phyloP scores from a whole-genome alignment of 2,113 vertebrate genomes.

The Lepus europaeus region DNA sequence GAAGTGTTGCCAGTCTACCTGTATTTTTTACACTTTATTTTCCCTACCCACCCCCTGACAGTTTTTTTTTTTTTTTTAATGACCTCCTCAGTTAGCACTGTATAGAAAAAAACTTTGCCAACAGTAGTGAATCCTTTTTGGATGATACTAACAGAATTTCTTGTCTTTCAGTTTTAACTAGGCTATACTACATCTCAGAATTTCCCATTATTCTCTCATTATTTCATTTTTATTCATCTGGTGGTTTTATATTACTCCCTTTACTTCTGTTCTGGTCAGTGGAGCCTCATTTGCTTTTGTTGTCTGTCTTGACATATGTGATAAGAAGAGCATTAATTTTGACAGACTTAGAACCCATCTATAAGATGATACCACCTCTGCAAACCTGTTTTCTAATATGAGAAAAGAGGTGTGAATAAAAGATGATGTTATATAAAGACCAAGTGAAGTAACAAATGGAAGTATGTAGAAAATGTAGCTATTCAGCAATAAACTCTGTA shows the following conservation, averaged over 20 bases:
- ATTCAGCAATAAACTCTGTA: background rate
- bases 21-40: slow-evolving; percentile 30
- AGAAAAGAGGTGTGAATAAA: slow-evolving; percentile 29
- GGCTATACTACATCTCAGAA: background rate
- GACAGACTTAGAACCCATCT: background rate
- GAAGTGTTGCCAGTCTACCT: background rate
- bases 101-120: slow-evolving; percentile 31
- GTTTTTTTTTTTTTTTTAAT: background rate
- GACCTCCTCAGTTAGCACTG: background rate
- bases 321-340: slow-evolving; percentile 5
- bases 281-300: background rate
- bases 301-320: background rate
- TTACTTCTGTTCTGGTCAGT: background rate
- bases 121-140: background rate
- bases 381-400: background rate
- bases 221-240: slow-evolving; percentile 8
- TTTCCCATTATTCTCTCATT: slow-evolving; percentile 21
- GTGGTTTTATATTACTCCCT: background rate
- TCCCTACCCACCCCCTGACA: background rate
- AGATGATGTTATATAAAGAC: slow-evolving; percentile 19
- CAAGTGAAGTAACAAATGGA: slow-evolving; percentile 37
- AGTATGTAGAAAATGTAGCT: slow-evolving; percentile 43
- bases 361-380: background rate
- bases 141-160: slow-evolving; percentile 28
- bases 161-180: slow-evolving; percentile 30